These are phyloP conservation scores for Paramuricea clavata DNA, from an alignment of 92 coral and sea anemone genomes.

Conservation along the genomic window DNA sequence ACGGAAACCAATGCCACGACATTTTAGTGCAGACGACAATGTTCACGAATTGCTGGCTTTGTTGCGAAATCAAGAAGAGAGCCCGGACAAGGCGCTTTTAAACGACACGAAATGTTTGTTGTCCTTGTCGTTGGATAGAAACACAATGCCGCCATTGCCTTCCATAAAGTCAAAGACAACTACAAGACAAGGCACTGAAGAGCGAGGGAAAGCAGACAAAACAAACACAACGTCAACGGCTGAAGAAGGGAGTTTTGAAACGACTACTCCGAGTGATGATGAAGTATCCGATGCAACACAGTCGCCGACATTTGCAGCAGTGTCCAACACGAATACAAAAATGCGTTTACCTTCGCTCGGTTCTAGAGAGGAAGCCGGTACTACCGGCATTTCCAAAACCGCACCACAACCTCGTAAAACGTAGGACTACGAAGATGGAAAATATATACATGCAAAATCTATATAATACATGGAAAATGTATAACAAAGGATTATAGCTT, in stretches of 20 bases:
- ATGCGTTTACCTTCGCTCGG: constrained; percentile 3
- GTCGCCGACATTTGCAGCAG: neutral
- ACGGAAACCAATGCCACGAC: neutral
- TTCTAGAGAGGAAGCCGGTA: neutral
- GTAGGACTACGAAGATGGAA: neutral
- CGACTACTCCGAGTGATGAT: neutral
- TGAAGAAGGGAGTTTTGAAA: neutral
- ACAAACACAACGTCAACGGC: neutral
- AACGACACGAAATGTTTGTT: constrained; percentile 38
- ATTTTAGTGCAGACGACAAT: neutral
- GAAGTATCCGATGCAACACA: constrained; percentile 13
- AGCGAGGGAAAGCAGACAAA: neutral
- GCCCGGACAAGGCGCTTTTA: neutral
- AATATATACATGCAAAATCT: neutral
- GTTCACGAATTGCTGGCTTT: constrained; percentile 28
- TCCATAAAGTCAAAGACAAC: constrained; percentile 17
- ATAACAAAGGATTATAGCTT: too few relatives aligned
- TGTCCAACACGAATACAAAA: neutral
- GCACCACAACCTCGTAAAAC: neutral
- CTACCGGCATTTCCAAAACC: neutral
- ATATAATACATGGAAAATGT: too few relatives aligned
- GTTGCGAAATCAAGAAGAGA: constrained; percentile 36
- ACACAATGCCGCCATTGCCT: constrained; percentile 34
- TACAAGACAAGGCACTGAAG: neutral
- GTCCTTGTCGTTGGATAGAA: constrained; percentile 26